phyloP scores from a whole-genome alignment of 1,140 invertebrate species.

The Drosophila teissieri region DNA sequence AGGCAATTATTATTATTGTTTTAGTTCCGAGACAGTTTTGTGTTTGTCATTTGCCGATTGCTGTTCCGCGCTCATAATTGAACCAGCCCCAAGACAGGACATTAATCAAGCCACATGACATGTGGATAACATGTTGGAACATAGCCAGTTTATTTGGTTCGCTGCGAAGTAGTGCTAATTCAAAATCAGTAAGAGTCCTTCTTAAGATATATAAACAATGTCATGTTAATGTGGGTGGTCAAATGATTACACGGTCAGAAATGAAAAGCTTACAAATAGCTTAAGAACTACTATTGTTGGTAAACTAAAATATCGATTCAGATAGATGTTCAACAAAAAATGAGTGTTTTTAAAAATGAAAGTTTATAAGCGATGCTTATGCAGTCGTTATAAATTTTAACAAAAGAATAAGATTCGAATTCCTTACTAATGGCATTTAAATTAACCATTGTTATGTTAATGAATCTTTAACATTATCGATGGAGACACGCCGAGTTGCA shows the following conservation, averaged over 20 bases:
- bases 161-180: neutral
- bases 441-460: too few relatives aligned
- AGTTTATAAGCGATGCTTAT: too few relatives aligned
- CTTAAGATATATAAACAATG: neutral
- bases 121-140: conserved; percentile 17
- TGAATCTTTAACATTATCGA: too few relatives aligned
- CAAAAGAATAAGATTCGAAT: too few relatives aligned
- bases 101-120: conserved; percentile 58
- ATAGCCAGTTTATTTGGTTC: conserved; percentile 3
- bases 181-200: neutral
- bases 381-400: too few relatives aligned
- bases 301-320: too few relatives aligned
- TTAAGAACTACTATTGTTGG: neutral
- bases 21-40: conserved; percentile 65
- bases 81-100: conserved; percentile 21
- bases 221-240: neutral
- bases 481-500: too few relatives aligned
- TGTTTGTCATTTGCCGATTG: conserved; percentile 55
- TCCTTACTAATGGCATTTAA: too few relatives aligned
- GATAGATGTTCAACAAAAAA: too few relatives aligned
- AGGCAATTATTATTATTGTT: conserved; percentile 79
- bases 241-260: neutral
- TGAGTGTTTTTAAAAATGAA: too few relatives aligned
- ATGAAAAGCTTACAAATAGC: neutral
- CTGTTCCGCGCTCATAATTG: conserved; percentile 43